phyloP scores from a whole-genome alignment of 1,140 invertebrate genomes.

The Diorhabda carinulata region DNA sequence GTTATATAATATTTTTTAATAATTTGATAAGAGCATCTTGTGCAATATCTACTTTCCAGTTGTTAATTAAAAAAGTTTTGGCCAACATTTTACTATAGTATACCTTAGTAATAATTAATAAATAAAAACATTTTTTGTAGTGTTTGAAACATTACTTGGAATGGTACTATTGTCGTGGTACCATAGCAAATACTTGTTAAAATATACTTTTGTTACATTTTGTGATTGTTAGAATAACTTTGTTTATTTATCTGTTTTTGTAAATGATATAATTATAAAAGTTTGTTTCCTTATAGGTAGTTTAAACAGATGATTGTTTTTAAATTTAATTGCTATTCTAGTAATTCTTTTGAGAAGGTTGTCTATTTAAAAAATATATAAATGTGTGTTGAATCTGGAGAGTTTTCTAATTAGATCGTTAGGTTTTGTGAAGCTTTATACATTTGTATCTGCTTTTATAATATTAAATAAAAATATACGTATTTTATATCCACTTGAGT shows the following conservation, averaged over 20 bases:
- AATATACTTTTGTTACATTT: slow-evolving; percentile 12
- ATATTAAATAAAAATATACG: slow-evolving; percentile 24
- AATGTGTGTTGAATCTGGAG: slow-evolving; percentile 34
- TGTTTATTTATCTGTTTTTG: slow-evolving; percentile 24
- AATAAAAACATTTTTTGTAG: slow-evolving; percentile 5
- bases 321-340: slow-evolving; percentile 16
- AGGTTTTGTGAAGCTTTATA: slow-evolving; percentile 33
- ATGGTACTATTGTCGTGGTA: slow-evolving; percentile 14
- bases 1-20: too few species aligned
- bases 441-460: slow-evolving; percentile 35
- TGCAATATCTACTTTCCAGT: too few species aligned
- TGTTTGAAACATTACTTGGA: neutral
- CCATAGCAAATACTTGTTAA: slow-evolving; percentile 12
- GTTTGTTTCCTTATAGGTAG: slow-evolving; percentile 8
- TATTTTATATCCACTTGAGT: slow-evolving; percentile 23
- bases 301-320: slow-evolving; percentile 1
- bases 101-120: neutral
- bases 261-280: slow-evolving; percentile 3
- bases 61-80: too few species aligned
- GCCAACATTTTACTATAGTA: too few species aligned
- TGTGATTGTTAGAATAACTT: slow-evolving; percentile 20
- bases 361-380: slow-evolving; percentile 28
- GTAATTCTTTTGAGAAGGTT: slow-evolving; percentile 9
- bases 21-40: too few species aligned
- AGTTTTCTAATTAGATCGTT: slow-evolving; percentile 22